phyloP scores from a whole-genome alignment of 2,797 vertebrate genomes.

The Chiroxiphia lanceolata region DNA sequence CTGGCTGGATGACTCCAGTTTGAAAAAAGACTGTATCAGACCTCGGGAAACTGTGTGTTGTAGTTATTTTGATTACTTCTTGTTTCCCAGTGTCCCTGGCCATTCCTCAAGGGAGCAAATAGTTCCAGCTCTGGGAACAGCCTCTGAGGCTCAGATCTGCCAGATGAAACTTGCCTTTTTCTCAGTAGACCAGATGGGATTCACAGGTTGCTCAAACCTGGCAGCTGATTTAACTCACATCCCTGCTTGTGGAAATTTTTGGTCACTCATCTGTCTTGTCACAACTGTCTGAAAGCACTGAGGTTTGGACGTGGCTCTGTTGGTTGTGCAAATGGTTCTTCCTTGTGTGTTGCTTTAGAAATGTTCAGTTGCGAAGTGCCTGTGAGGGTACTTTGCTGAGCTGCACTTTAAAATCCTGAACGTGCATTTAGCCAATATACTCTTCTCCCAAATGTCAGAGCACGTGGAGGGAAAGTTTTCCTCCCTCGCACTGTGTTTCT shows the following conservation, averaged over 20 bases:
- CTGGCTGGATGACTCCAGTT: neutral
- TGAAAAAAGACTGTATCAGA: neutral
- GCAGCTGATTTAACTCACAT: neutral
- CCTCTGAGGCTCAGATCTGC: neutral
- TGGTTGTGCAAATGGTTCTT: neutral
- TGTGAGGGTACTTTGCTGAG: neutral
- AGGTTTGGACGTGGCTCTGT: neutral
- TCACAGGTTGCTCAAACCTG: neutral
- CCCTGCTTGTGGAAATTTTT: neutral
- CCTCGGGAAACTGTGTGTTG: neutral
- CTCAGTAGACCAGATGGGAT: neutral
- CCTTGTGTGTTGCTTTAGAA: neutral
- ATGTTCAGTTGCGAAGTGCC: neutral
- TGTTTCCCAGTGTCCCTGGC: neutral
- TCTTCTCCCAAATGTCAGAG: neutral
- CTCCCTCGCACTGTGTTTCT: rapidly evolving
- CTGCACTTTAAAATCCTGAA: neutral
- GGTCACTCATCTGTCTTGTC: neutral
- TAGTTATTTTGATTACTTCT: neutral
- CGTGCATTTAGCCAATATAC: neutral
- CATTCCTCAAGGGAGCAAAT: neutral
- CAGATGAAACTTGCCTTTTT: neutral
- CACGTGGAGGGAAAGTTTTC: rapidly evolving
- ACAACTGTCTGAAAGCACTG: rapidly evolving
- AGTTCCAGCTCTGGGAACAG: neutral